Evolutionary conservation across 1,140 invertebrate genomes (phyloP), one percentile per base, ranked within the genome.

Genomic region (Nautilus pompilius): DNA sequence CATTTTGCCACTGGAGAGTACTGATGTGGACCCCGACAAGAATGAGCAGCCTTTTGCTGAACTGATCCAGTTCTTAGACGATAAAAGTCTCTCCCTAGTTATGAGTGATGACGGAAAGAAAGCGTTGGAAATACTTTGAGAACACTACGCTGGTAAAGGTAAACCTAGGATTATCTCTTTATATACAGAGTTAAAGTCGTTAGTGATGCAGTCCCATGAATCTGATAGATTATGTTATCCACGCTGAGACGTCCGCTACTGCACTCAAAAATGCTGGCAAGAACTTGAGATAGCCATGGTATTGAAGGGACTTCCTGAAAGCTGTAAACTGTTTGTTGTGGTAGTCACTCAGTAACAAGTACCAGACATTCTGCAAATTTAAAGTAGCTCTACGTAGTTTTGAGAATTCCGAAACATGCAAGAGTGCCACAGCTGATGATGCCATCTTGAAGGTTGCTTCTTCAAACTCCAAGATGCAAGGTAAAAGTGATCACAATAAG

Each of bases 211-310:
- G 17, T 10, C 20, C 8, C 20, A 32, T 28, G 60, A 69, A 55
- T 33, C 48, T 63, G 15, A 69, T 62, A n/a, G 68, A 69, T 33
- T 69, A 69, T 48, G 41, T 69, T 10, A 54, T 69, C 2, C 41
- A 65, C 28, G 65, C 60, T 13, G 68, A 69, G 53, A 67, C 55
- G 3, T 49, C 68, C 29, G 65, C 68, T 8, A 33, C 53, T 33
- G 20, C 30, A 32, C 33, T 67, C 10, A 51, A 57, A 48, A 30
- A 5, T 15, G 60, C 65, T 24, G 58, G 62, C 17, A 65, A 69
- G 58, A 61, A 28, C 8, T 51, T 69, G 33, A 64, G n/a, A 45
- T 67, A 4, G 60, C 61, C n/a, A 69, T 69, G 68, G 49, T 60
- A 17, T 17, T 67, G 56, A 69, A 69, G 57, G 65, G 61, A 17